Percentiles rank a stretch among this genome's conserved stretches.
These are phyloP conservation scores for Nannoperca australis DNA, from an alignment of 2,797 vertebrate genomes.

Conservation along the genomic window DNA sequence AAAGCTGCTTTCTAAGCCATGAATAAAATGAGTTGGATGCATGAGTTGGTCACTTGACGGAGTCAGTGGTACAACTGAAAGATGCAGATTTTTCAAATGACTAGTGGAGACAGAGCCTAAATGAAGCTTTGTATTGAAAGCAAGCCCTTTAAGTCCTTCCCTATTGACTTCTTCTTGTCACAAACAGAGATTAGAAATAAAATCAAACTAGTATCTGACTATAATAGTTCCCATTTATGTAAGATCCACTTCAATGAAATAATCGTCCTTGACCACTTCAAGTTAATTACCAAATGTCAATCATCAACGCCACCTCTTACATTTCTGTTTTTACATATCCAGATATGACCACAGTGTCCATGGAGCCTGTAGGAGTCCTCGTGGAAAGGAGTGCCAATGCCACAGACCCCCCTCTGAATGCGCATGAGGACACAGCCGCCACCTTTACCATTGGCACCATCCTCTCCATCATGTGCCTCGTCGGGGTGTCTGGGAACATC, in stretches of 20 bases:
- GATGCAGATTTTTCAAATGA: neutral
- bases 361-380: constrained; percentile 77
- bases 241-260: neutral
- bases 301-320: neutral
- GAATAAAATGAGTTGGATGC: neutral
- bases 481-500: constrained; percentile 91
- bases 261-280: neutral
- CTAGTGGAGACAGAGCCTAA: constrained; percentile 1
- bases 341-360: constrained; percentile 81
- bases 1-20: neutral
- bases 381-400: constrained; percentile 79
- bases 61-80: neutral
- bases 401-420: constrained; percentile 64
- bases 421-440: constrained; percentile 87
- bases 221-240: neutral
- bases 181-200: constrained; percentile 11
- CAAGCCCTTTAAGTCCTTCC: neutral
- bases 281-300: neutral
- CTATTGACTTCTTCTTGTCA: neutral
- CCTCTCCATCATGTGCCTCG: constrained; percentile 91
- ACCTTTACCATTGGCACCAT: constrained; percentile 89
- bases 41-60: neutral
- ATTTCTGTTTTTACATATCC: constrained; percentile 25
- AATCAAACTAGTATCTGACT: neutral
- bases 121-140: constrained; percentile 32